Conservation (phyloP, 1,140 invertebrate species). For the Melanaphis sacchari region DNA sequence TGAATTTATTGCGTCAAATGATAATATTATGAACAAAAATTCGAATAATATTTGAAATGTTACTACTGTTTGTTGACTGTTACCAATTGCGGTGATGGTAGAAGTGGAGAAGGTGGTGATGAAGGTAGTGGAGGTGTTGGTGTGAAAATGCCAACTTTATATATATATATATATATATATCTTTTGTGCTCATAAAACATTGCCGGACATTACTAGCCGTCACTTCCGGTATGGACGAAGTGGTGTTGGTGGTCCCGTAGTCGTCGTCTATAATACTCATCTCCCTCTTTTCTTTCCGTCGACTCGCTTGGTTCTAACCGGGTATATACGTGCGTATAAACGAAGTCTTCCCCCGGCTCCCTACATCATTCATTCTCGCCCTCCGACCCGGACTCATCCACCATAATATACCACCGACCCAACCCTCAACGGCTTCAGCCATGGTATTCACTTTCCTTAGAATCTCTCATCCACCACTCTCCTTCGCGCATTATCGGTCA, state of each 20-base stretch:
- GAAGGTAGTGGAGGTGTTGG: neutral
- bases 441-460: neutral
- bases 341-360: neutral
- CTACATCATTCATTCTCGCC: conserved; percentile 18
- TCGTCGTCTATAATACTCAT: neutral
- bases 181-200: conserved; percentile 27
- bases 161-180: neutral
- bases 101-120: neutral
- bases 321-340: neutral
- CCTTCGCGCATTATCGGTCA: conserved; percentile 17
- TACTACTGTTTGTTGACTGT: neutral
- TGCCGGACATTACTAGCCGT: conserved; percentile 48
- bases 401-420: neutral
- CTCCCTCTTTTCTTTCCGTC: neutral
- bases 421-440: neutral
- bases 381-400: neutral
- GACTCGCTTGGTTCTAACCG: neutral
- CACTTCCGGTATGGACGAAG: conserved; percentile 41
- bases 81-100: neutral
- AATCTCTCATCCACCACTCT: neutral
- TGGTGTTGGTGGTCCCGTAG: neutral
- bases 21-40: neutral
- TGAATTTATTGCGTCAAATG: neutral
- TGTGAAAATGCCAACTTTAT: conserved; percentile 9
- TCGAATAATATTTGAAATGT: neutral